Conservation (phyloP, 2,113 vertebrate species). For the Cyanocitta stelleri region DNA sequence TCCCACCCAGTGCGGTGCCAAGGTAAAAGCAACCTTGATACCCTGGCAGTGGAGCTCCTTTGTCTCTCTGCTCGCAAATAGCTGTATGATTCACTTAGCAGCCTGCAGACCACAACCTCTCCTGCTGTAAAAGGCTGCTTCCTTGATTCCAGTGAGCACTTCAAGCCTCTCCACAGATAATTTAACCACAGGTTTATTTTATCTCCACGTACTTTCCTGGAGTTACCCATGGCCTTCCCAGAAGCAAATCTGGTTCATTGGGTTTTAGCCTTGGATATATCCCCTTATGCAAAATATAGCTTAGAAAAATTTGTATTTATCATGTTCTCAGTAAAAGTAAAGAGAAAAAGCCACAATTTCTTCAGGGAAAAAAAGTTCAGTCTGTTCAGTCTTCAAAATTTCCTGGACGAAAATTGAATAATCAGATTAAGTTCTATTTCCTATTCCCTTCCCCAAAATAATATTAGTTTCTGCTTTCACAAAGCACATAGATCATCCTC, state of each 20-base stretch:
- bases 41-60: not conserved
- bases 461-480: slow-evolving; percentile 34
- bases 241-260: not conserved
- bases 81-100: not conserved
- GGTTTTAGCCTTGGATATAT: slow-evolving; percentile 1
- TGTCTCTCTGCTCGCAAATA: not conserved
- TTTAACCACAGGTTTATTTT: slow-evolving; percentile 26
- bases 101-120: not conserved
- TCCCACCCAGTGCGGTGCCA: not conserved
- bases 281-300: not conserved
- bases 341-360: not conserved
- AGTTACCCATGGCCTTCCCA: not conserved
- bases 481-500: slow-evolving; percentile 9
- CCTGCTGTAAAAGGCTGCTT: not conserved
- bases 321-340: not conserved
- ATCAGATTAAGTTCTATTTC: slow-evolving; percentile 17
- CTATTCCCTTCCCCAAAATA: slow-evolving; percentile 1
- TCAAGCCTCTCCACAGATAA: not conserved
- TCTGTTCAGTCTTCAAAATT: not conserved
- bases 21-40: not conserved
- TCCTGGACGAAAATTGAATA: not conserved
- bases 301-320: not conserved
- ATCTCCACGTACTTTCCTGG: not conserved
- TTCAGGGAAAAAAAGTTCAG: not conserved
- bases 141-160: not conserved